Percentiles rank a stretch among this genome's conserved stretches.
Evolutionary conservation across 1,140 invertebrate species (phyloP).

Genomic region (Apis florea): DNA sequence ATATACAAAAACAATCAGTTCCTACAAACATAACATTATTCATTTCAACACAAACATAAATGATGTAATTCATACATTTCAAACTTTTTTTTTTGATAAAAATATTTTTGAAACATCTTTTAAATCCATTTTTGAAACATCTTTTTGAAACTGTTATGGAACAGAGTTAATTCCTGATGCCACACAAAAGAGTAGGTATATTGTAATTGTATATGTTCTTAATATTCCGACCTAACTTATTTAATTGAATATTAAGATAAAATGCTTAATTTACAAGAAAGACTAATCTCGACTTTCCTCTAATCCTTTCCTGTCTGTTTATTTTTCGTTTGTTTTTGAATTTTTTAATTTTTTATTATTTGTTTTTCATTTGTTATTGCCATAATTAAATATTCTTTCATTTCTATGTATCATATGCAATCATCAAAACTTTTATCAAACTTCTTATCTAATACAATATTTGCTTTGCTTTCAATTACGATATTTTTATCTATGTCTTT

Average conservation of each 20-base stretch:
- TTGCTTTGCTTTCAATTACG: slow-evolving; percentile 18
- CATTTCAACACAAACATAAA: slow-evolving; percentile 3
- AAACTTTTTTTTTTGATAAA: neutral
- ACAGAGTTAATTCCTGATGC: slow-evolving; percentile 71
- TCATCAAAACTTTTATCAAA: slow-evolving; percentile 4
- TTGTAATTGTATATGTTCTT: slow-evolving; percentile 27
- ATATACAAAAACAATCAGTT: neutral
- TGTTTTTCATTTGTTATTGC: slow-evolving; percentile 7
- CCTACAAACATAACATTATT: neutral
- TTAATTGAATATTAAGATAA: slow-evolving; percentile 42
- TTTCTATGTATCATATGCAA: slow-evolving; percentile 8
- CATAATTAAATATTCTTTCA: slow-evolving; percentile 27
- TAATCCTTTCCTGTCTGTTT: slow-evolving; percentile 61
- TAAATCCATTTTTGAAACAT: slow-evolving; percentile 23
- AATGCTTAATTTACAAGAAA: slow-evolving; percentile 45
- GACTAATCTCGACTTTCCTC: slow-evolving; percentile 65
- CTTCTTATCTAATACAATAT: neutral
- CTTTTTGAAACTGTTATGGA: slow-evolving; percentile 67
- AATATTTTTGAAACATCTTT: neutral
- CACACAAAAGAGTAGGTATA: slow-evolving; percentile 58
- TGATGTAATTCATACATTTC: slow-evolving; percentile 1
- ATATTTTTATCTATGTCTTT: neutral
- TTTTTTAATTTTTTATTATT: slow-evolving; percentile 38
- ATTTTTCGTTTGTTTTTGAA: slow-evolving; percentile 53
- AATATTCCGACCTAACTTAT: slow-evolving; percentile 12